phyloP scores from a whole-genome alignment of 2,797 vertebrate genomes.

The Pitangus sulphuratus region DNA sequence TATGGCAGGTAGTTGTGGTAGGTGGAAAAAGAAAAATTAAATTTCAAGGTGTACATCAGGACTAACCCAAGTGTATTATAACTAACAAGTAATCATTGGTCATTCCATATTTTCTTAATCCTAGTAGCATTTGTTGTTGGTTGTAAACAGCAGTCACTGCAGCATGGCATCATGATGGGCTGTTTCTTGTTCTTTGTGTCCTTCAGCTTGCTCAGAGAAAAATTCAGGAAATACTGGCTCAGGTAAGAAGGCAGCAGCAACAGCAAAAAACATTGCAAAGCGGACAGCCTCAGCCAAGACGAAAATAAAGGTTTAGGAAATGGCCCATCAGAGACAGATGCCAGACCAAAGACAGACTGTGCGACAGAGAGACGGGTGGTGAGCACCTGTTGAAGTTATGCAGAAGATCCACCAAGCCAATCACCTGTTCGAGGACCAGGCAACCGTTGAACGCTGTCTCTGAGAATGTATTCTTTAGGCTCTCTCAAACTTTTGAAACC shows the following conservation, averaged over 20 bases:
- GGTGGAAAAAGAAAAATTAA: not conserved
- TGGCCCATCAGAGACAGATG: slow-evolving; percentile 85
- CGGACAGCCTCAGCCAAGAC: slow-evolving; percentile 87
- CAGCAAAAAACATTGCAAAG: slow-evolving; percentile 84
- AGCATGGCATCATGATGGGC: not conserved
- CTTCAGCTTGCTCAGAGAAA: slow-evolving; percentile 96
- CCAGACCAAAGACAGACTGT: slow-evolving; percentile 87
- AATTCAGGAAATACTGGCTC: slow-evolving; percentile 98
- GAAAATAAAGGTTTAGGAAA: slow-evolving; percentile 88
- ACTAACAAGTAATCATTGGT: not conserved
- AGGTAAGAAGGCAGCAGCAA: slow-evolving; percentile 97
- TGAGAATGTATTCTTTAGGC: slow-evolving; percentile 93
- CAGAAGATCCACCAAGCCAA: slow-evolving; percentile 81
- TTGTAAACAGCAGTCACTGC: not conserved
- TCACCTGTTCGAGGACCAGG: slow-evolving; percentile 86
- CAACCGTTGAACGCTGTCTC: slow-evolving; percentile 86
- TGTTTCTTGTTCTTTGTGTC: slow-evolving; percentile 36
- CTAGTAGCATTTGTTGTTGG: not conserved
- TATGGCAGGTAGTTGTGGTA: not conserved
- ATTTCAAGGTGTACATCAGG: not conserved
- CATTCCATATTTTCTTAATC: not conserved
- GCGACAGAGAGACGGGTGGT: slow-evolving; percentile 79
- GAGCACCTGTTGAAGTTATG: slow-evolving; percentile 78
- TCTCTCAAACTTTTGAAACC: slow-evolving; percentile 87
- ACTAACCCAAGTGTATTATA: not conserved